Evolutionary conservation across 2,888 invertebrate genomes (phyloP), one percentile per base, ranked within the genome.

Genomic region (Catocala fraxini): DNA sequence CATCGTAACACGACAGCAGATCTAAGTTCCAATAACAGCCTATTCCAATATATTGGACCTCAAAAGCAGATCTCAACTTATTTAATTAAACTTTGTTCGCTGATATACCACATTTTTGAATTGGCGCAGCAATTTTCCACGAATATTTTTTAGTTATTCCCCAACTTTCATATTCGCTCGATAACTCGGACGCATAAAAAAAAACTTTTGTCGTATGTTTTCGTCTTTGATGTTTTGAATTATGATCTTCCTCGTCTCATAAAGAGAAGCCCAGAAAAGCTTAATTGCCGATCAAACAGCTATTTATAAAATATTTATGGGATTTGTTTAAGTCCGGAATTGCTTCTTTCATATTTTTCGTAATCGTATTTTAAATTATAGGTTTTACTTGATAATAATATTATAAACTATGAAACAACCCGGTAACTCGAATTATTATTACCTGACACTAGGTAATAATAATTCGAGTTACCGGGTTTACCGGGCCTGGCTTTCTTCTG

Each of bases 51-150:
- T 51, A 15, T 59, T 49, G 46, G 52, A 25, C 42, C 33, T 49
- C 35, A 45, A 54, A 54, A 49, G 42, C 55, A 34, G 48, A 4
- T 35, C 12, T 15, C 9, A 65, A 73, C 59, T 71, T 70, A 63
- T 59, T 73, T 60, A 59, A 65, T 74, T 70, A 63, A 70, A 73
- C 63, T 73, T 65, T 5, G 57, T 35, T 45, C 11, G 25, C 6
- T 41, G 41, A 57, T 66, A 39, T 39, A 49, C 42, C 25, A 13
- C 33, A 49, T 57, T 51, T 48, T 34, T 25, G 49, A 56, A 62
- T 68, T 63, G 43, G 25, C 48, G 34, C 34, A 69, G 55, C 7
- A 15, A 54, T 25, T 63, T 34, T 63, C 39, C 56, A 4, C 0
- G 35, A 61, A 59, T 5, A 52, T 47, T 53, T 58, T 63, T 59